Evolutionary conservation across 2,113 vertebrate species (phyloP).

Genomic region (Pterocles gutturalis): DNA sequence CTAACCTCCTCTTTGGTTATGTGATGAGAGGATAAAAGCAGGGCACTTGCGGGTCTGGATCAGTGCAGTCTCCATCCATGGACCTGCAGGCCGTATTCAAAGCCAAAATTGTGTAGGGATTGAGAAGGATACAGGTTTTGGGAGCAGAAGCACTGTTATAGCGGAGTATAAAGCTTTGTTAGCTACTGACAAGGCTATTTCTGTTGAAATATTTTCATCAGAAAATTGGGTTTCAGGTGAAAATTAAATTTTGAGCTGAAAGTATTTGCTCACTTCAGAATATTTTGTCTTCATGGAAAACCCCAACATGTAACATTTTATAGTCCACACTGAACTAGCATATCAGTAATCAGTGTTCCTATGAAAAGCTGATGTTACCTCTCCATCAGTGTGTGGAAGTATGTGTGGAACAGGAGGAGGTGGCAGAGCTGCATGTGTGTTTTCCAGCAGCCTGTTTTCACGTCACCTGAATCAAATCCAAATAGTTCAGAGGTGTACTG

Average conservation of each 20-base stretch:
- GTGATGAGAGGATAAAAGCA: background rate
- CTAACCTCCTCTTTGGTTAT: background rate
- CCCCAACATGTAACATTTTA: background rate
- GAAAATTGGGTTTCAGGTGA: background rate
- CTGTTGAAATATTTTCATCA: background rate
- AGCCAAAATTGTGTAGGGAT: background rate
- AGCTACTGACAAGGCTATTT: background rate
- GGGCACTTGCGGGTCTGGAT: background rate
- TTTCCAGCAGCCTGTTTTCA: background rate
- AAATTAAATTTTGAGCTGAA: background rate
- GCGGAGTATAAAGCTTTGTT: background rate
- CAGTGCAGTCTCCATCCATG: background rate
- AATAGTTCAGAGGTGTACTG: background rate
- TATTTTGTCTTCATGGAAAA: background rate
- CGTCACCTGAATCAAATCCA: background rate
- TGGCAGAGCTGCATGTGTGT: background rate
- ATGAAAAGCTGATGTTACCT: background rate
- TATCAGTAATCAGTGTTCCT: background rate
- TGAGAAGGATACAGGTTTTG: background rate
- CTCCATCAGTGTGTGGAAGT: background rate
- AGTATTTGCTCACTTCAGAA: background rate
- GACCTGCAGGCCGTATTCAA: background rate
- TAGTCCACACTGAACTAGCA: rapidly evolving
- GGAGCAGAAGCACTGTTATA: background rate
- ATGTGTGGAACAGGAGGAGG: background rate